Conservation (phyloP, 2,797 vertebrate species). For the Lacerta viridis region DNA sequence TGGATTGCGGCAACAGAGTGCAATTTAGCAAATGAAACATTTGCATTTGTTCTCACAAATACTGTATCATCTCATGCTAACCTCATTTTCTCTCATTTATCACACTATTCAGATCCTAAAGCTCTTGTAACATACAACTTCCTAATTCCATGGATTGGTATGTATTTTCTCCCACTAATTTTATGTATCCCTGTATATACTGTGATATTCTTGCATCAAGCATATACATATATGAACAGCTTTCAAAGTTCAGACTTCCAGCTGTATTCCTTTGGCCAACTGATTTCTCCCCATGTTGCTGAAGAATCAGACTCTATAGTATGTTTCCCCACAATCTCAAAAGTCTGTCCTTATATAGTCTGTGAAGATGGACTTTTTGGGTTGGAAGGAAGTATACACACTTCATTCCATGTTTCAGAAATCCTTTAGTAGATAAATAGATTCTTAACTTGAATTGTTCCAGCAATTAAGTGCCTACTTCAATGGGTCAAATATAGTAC, state of each 20-base stretch:
- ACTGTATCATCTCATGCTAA: background rate
- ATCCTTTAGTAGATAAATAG: background rate
- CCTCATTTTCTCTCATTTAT: background rate
- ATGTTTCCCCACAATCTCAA: too few relatives aligned
- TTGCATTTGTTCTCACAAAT: background rate
- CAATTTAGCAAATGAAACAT: background rate
- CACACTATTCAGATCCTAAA: constrained; percentile 47
- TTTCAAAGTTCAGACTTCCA: background rate
- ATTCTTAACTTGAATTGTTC: background rate
- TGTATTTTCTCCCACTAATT: constrained; percentile 21
- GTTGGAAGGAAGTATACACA: background rate
- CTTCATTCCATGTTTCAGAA: background rate
- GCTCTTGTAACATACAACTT: constrained; percentile 21
- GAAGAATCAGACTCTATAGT: background rate
- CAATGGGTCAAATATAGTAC: background rate
- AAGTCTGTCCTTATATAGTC: too few relatives aligned
- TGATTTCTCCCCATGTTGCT: background rate
- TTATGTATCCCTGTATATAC: background rate
- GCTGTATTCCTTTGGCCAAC: background rate
- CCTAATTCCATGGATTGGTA: constrained; percentile 61
- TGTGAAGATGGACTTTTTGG: background rate
- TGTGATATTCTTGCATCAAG: background rate
- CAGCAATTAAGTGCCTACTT: background rate
- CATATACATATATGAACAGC: background rate
- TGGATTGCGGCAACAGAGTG: background rate